Conservation (phyloP, 2,113 vertebrate genomes). For the Dermatemys mawii region DNA sequence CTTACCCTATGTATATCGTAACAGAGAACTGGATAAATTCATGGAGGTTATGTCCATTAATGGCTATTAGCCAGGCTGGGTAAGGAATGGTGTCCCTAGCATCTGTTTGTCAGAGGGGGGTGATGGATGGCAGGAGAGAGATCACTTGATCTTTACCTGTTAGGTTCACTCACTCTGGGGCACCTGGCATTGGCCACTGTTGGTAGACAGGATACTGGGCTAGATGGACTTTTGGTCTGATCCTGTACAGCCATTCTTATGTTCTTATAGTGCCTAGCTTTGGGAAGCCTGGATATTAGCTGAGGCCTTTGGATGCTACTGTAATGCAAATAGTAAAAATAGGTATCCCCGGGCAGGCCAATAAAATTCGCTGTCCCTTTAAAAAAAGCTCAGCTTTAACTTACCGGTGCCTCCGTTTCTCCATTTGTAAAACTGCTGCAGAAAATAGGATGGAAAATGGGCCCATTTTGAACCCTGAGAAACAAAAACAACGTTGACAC, state of each 20-base stretch:
- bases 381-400: neutral
- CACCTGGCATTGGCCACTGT: too few species aligned
- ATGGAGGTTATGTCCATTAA: too few species aligned
- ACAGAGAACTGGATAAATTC: too few species aligned
- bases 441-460: neutral
- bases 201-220: too few species aligned
- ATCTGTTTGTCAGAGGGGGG: too few species aligned
- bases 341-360: neutral
- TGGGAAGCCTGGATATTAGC: neutral
- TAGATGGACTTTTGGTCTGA: too few species aligned
- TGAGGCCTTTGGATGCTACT: neutral
- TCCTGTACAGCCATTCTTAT: too few species aligned
- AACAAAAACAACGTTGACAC: neutral
- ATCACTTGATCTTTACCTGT: too few species aligned
- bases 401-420: neutral
- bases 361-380: neutral
- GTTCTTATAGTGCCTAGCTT: neutral
- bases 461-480: neutral
- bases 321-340: neutral
- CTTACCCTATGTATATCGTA: neutral
- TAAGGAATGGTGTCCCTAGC: too few species aligned
- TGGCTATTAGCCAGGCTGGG: too few species aligned
- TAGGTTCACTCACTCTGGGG: too few species aligned
- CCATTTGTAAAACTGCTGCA: neutral
- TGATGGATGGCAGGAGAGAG: too few species aligned